phyloP scores from a whole-genome alignment of 2,113 vertebrate genomes.

The Pteruthius melanotis region DNA sequence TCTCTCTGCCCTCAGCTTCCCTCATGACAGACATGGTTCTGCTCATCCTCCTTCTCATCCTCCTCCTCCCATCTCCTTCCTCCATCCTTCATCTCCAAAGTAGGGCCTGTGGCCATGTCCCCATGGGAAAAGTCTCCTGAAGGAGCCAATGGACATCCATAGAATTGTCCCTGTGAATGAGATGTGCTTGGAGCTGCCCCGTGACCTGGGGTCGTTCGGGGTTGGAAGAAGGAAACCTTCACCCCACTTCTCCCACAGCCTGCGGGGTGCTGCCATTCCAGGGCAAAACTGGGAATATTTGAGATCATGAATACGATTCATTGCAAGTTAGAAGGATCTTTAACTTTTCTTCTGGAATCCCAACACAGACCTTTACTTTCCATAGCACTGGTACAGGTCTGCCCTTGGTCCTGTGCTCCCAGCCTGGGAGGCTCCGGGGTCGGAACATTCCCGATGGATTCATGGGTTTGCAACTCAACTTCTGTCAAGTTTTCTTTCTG shows the following conservation, averaged over 20 bases:
- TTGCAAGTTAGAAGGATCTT: neutral
- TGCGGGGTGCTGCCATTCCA: neutral
- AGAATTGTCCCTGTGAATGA: accelerated
- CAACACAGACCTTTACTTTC: neutral
- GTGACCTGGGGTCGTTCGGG: accelerated
- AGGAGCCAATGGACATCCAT: accelerated
- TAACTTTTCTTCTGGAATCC: neutral
- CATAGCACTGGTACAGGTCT: accelerated
- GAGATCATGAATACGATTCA: accelerated
- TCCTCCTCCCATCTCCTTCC: neutral
- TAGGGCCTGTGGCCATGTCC: neutral
- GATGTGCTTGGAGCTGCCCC: neutral
- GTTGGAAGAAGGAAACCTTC: neutral
- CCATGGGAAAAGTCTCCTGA: neutral
- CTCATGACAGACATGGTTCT: accelerated
- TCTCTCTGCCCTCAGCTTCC: neutral
- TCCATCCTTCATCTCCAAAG: neutral
- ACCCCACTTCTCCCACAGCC: neutral
- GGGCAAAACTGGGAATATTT: neutral
- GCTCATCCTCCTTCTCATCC: neutral
- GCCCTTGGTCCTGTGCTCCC: accelerated
- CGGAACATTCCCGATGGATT: neutral
- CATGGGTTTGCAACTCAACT: accelerated
- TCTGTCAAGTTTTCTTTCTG: neutral
- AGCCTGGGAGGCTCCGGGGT: neutral